phyloP scores from a whole-genome alignment of 2,888 invertebrate species.

The Xylota sylvarum region DNA sequence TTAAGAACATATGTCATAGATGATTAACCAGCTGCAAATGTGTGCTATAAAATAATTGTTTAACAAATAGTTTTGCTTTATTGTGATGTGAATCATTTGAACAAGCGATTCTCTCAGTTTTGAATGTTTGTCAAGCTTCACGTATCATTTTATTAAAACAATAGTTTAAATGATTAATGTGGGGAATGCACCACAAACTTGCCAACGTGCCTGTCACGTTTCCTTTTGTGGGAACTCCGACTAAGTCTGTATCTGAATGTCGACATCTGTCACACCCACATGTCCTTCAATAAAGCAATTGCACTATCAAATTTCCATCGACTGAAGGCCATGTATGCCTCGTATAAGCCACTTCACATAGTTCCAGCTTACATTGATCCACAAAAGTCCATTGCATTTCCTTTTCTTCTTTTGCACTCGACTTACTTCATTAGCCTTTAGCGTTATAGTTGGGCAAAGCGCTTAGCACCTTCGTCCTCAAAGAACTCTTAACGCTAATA shows the following conservation, averaged over 20 bases:
- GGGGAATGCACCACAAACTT: neutral
- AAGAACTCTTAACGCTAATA: slow-evolving; percentile 52
- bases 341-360: slow-evolving; percentile 20
- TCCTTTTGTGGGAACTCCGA: neutral
- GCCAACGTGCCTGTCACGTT: slow-evolving; percentile 3
- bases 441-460: neutral
- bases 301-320: slow-evolving; percentile 27
- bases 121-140: neutral
- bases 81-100: neutral
- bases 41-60: neutral
- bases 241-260: neutral
- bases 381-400: neutral
- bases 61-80: neutral
- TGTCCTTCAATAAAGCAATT: neutral
- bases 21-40: slow-evolving; percentile 6
- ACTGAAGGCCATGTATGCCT: slow-evolving; percentile 24
- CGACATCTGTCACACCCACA: neutral
- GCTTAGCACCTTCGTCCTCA: slow-evolving; percentile 39
- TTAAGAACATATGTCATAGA: neutral
- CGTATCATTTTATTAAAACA: neutral
- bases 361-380: slow-evolving; percentile 8
- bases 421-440: slow-evolving; percentile 23
- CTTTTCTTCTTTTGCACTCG: neutral
- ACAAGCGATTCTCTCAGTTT: neutral
- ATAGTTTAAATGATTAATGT: slow-evolving; percentile 9